Conservation (phyloP, 2,113 vertebrate species). For the Carassius gibelio region DNA sequence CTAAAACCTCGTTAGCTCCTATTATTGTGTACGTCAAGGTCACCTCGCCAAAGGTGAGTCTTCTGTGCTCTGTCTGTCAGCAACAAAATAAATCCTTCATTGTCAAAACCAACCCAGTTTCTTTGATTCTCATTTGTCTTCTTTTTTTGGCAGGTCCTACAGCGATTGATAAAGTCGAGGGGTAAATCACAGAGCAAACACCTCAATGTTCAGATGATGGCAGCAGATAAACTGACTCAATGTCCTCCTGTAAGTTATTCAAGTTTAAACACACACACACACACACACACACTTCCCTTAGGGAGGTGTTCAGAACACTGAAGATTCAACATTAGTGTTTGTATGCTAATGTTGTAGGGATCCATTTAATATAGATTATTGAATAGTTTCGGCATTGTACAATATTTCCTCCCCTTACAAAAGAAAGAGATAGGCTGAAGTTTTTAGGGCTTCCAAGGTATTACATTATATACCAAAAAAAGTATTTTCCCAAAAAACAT, state of each 20-base stretch:
- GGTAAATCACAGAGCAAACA: conserved; percentile 97
- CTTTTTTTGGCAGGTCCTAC: conserved; percentile 81
- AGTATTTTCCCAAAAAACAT: neutral
- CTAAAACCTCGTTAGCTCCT: conserved; percentile 94
- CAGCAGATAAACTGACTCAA: conserved; percentile 91
- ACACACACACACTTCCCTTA: neutral
- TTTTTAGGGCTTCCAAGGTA: neutral
- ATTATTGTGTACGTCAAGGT: conserved; percentile 96
- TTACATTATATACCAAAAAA: neutral
- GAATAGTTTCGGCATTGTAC: neutral
- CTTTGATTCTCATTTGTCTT: neutral
- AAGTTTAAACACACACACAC: neutral
- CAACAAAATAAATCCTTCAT: neutral
- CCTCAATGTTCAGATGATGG: conserved; percentile 96
- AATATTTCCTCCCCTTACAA: neutral
- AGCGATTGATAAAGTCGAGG: conserved; percentile 91
- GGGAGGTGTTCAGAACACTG: neutral
- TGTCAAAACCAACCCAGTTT: neutral
- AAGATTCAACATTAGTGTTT: neutral
- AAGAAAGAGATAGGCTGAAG: neutral
- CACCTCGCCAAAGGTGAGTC: conserved; percentile 92
- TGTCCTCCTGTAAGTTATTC: conserved; percentile 86
- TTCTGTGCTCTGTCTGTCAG: neutral
- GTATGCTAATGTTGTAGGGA: neutral
- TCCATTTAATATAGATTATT: neutral